Conservation (phyloP, 2,113 vertebrate genomes). For the Hemiprocne comata region DNA sequence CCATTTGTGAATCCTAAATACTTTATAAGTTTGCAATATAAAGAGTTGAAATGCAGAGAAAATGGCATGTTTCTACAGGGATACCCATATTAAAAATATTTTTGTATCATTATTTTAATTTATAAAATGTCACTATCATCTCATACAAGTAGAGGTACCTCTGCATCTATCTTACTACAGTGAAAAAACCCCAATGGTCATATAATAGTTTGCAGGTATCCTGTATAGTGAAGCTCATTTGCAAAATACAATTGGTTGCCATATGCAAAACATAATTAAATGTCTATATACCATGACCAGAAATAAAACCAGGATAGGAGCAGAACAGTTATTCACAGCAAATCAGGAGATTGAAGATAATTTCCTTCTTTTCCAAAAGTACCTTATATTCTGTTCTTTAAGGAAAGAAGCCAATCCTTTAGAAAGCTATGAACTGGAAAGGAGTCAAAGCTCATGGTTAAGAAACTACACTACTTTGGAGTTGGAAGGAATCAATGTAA, state of each 20-base stretch:
- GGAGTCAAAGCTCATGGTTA: neutral
- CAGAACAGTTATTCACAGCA: neutral
- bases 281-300: neutral
- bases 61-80: neutral
- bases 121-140: neutral
- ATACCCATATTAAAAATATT: neutral
- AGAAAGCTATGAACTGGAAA: neutral
- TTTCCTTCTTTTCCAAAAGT: neutral
- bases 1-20: neutral
- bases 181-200: accelerated
- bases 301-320: neutral
- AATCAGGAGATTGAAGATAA: neutral
- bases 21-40: neutral
- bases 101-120: neutral
- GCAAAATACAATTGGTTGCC: neutral
- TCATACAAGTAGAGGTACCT: neutral
- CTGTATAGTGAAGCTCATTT: neutral
- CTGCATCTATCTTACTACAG: neutral
- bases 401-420: neutral
- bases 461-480: neutral
- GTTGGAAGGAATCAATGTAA: neutral
- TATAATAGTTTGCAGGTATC: neutral
- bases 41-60: neutral
- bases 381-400: neutral
- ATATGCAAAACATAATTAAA: neutral